Percentiles rank a stretch among this genome's conserved stretches.
Conservation (phyloP, 2,113 vertebrate species). For the Addax nasomaculatus region DNA sequence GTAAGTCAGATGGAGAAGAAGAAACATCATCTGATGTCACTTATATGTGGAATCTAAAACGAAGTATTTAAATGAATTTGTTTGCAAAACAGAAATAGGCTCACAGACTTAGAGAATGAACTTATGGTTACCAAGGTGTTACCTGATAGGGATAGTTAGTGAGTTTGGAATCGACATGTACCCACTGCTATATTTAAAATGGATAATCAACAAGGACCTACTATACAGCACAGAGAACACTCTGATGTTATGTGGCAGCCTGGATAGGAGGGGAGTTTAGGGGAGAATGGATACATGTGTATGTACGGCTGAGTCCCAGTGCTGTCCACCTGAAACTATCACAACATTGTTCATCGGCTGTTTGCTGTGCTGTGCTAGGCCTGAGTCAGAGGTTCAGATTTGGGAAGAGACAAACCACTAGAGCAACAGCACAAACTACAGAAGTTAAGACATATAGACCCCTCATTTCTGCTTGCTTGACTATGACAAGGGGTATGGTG, state of each 20-base stretch:
- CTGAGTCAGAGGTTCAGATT: background rate
- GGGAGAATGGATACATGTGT: background rate
- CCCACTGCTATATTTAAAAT: background rate
- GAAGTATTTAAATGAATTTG: background rate
- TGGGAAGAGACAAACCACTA: background rate
- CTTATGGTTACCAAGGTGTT: background rate
- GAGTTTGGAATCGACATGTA: background rate
- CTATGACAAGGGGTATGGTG: background rate
- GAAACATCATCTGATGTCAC: background rate
- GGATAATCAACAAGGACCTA: background rate
- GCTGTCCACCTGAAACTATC: background rate
- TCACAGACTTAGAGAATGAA: background rate
- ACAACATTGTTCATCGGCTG: background rate
- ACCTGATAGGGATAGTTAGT: background rate
- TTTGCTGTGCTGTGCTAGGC: background rate
- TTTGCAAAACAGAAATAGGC: background rate
- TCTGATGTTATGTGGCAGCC: background rate
- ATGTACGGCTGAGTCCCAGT: background rate
- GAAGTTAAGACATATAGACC: background rate
- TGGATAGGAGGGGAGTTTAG: background rate
- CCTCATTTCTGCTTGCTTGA: background rate
- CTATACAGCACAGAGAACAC: background rate
- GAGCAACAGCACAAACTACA: no score
- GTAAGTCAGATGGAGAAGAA: background rate
- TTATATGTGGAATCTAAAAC: background rate